Conservation (phyloP, 2,113 vertebrate genomes). For the Leuciscus idus region DNA sequence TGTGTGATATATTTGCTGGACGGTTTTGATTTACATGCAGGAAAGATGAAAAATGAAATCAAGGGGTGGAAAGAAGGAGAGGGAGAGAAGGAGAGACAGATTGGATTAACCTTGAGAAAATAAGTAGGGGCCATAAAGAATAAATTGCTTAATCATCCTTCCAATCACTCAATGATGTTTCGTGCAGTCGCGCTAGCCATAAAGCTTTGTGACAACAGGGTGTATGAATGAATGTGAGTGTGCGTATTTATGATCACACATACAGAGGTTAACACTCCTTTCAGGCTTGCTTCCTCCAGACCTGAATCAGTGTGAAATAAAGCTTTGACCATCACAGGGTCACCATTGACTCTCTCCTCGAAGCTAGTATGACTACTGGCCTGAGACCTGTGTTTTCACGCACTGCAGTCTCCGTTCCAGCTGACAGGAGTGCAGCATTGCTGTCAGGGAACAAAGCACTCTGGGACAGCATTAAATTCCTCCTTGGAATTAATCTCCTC, state of each 20-base stretch:
- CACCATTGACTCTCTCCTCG: background rate
- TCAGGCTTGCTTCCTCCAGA: conserved; percentile 16
- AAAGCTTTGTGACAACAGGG: conserved; percentile 38
- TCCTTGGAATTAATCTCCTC: conserved; percentile 28
- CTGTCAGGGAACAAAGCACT: conserved; percentile 27
- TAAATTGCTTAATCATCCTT: conserved; percentile 53
- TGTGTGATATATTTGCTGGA: conserved; percentile 28
- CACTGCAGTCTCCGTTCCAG: conserved; percentile 20
- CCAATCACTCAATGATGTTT: conserved; percentile 46
- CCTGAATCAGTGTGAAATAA: conserved; percentile 42
- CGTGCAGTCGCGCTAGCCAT: conserved; percentile 21
- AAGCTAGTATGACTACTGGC: conserved; percentile 11
- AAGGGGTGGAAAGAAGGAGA: background rate
- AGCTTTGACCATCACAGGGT: conserved; percentile 36
- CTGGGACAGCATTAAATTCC: conserved; percentile 1
- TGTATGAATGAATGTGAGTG: background rate
- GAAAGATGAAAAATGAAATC: conserved; percentile 22
- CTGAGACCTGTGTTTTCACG: conserved; percentile 27
- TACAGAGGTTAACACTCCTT: conserved; percentile 1
- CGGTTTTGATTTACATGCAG: conserved; percentile 39
- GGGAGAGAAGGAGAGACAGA: conserved; percentile 73
- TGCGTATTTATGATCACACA: conserved; percentile 14
- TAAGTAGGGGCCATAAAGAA: conserved; percentile 47
- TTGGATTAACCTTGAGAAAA: conserved; percentile 69
- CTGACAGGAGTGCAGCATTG: conserved; percentile 9